phyloP scores from a whole-genome alignment of 64 coral and sea anemone genomes.

The Trachythela sp. region DNA sequence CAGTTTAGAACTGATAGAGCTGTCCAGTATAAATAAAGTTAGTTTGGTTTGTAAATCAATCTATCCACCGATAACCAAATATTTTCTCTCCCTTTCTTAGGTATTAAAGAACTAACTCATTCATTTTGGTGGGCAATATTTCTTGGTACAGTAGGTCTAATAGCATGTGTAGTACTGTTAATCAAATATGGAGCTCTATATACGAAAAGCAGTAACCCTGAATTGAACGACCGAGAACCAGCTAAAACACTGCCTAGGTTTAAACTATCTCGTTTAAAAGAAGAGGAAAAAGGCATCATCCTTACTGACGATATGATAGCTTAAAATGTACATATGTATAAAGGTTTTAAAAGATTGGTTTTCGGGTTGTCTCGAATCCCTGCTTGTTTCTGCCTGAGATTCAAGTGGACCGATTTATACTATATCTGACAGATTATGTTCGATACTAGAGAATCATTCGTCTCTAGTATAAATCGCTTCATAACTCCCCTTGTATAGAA shows the following conservation, averaged over 20 bases:
- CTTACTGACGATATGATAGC: background rate
- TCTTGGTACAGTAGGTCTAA: background rate
- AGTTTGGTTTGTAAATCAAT: no score
- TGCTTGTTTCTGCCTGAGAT: no score
- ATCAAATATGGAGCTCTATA: background rate
- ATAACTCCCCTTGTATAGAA: no score
- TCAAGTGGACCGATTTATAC: no score
- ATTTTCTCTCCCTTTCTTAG: background rate
- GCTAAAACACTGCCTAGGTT: background rate
- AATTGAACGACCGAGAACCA: background rate
- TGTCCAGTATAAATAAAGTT: no score
- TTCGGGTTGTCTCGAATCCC: no score
- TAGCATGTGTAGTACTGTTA: background rate
- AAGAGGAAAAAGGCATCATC: background rate
- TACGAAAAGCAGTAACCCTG: background rate
- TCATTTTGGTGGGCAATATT: slow-evolving; percentile 2
- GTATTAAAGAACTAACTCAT: background rate
- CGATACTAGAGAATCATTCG: no score
- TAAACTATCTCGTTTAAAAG: background rate
- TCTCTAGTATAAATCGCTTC: no score
- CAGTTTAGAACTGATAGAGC: no score
- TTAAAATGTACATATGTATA: background rate
- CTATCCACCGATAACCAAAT: background rate
- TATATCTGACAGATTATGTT: no score
- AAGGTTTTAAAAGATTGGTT: background rate